Base-by-base conservation (phyloP, 2,888 invertebrate genomes). In the Perdita meconis region DNA sequence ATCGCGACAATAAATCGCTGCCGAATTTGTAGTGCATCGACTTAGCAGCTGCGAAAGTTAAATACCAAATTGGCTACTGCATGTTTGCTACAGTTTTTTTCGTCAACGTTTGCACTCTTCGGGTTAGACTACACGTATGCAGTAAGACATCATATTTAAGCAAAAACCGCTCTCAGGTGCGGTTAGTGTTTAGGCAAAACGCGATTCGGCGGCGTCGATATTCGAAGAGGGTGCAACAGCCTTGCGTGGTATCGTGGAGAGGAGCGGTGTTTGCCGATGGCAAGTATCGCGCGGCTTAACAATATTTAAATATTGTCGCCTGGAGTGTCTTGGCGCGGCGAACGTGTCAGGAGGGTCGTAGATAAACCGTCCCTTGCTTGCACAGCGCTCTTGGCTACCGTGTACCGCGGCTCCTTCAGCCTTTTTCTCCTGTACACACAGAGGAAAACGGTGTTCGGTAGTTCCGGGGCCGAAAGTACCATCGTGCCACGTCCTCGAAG, bases 251-350 rank as follows among this genome's bases (percentile, higher is more conserved):
- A 67, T 53, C 34, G 44, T 19, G 50, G 65, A 71, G 61, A 30
- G 24, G 47, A 26, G 63, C 66, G 59, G 70, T 89, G 86, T 89
- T 89, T 89, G 84, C 81, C 81, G 71, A 82, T 78, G 89, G 80
- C 84, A 85, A 85, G 84, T 88, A 86, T 84, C 78, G 79, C 84
- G 83, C 79, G 81, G 87, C 88, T 89, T 88, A 89, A 90, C 89
- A 90, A 89, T 89, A 89, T 90, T 90, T 89, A 89, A 90, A 90
- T 89, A 89, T 90, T 87, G 89, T 89, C 86, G 78, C 65, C 57
- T 76, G 63, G 83, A 85, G 86, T 78, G 80, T 72, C 74, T 76
- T 64, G 70, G 57, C 68, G 70, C 80, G 71, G 44, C 75, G 69
- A 79, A 71, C 72, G 77, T 59, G 75, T 50, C 64, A 30, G 80